phyloP scores from a whole-genome alignment of 2,888 invertebrate genomes.

The Petrolisthes cinctipes region DNA sequence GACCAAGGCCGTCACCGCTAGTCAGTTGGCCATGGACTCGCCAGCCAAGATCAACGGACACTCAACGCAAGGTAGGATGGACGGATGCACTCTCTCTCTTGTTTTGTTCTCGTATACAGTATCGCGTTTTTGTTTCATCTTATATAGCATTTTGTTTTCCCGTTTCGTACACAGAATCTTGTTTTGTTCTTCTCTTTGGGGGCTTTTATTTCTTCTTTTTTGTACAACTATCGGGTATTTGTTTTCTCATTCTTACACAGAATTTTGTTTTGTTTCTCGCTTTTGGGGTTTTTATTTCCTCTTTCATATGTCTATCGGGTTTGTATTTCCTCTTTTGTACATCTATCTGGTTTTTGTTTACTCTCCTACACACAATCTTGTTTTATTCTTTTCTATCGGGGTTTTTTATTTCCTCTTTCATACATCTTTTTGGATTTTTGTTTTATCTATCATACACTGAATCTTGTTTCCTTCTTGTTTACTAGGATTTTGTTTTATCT shows the following conservation, averaged over 20 bases:
- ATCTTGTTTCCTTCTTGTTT: neutral
- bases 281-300: neutral
- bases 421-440: neutral
- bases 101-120: neutral
- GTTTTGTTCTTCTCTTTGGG: neutral
- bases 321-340: neutral
- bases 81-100: neutral
- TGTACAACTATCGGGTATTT: neutral
- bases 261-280: neutral
- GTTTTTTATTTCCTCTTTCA: neutral
- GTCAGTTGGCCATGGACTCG: slow-evolving; percentile 90
- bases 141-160: neutral
- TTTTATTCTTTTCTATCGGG: neutral
- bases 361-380: neutral
- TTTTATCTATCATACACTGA: neutral
- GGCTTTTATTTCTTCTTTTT: neutral
- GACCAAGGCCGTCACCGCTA: slow-evolving; percentile 90
- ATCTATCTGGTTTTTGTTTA: neutral
- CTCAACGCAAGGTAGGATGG: slow-evolving; percentile 54
- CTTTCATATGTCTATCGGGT: neutral
- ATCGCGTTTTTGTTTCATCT: too few species aligned
- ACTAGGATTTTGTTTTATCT: neutral
- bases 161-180: neutral
- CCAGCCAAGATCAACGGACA: slow-evolving; percentile 71
- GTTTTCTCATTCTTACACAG: neutral